Conservation (phyloP, 2,888 invertebrate species). For the Sacculina carcini region DNA sequence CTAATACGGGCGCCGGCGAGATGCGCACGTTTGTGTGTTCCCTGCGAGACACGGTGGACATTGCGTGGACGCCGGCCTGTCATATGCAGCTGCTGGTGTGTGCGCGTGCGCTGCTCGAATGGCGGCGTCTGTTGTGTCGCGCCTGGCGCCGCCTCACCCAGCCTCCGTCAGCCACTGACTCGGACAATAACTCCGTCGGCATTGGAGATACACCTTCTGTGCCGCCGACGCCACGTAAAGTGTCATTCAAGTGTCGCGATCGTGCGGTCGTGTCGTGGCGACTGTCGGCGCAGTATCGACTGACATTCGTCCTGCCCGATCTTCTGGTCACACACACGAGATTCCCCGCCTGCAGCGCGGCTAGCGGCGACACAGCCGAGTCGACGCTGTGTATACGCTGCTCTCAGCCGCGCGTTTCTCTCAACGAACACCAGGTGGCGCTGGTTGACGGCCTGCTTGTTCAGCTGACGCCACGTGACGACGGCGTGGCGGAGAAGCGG, state of each 20-base stretch:
- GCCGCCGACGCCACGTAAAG: neutral
- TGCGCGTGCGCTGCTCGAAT: too few relatives aligned
- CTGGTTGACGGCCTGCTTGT: neutral
- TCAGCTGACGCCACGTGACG: neutral
- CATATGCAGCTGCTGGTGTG: too few relatives aligned
- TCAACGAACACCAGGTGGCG: neutral
- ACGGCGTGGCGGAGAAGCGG: neutral
- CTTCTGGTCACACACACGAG: too few relatives aligned
- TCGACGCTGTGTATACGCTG: neutral
- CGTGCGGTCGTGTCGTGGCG: too few relatives aligned
- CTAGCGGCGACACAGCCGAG: too few relatives aligned
- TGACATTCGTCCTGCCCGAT: neutral
- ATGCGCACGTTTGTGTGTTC: too few relatives aligned
- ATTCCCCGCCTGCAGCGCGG: too few relatives aligned
- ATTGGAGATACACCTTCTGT: neutral
- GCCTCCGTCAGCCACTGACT: neutral
- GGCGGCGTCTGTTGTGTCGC: neutral
- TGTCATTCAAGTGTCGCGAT: too few relatives aligned
- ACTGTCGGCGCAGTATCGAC: neutral
- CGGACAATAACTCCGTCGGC: neutral
- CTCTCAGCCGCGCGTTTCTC: neutral
- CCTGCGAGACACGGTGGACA: too few relatives aligned
- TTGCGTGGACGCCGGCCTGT: too few relatives aligned
- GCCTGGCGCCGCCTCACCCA: neutral
- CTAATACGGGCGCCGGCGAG: too few relatives aligned